These are phyloP conservation scores for Greenwoodochromis staneri DNA, from an alignment of 2,113 vertebrate species.

Conservation along the genomic window DNA sequence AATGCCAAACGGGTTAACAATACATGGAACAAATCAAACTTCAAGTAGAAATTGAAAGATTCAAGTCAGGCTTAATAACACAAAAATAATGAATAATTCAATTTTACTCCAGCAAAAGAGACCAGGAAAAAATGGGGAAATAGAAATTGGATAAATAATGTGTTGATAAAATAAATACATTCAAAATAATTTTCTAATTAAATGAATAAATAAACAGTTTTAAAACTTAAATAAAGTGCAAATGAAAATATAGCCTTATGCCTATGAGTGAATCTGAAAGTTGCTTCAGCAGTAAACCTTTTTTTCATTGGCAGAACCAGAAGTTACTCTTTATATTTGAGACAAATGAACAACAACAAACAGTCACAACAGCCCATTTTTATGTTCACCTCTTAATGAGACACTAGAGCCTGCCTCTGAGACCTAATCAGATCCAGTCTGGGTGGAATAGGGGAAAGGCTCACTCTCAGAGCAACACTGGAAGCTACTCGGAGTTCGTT, in stretches of 20 bases:
- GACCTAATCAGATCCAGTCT: neutral
- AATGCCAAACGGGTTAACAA: neutral
- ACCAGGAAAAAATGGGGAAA: neutral
- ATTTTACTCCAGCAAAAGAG: neutral
- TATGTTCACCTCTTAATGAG: neutral
- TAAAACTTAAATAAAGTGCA: neutral
- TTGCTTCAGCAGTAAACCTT: neutral
- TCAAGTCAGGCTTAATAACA: rapidly evolving
- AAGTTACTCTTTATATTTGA: neutral
- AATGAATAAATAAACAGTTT: neutral
- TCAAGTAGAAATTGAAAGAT: neutral
- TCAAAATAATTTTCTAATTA: neutral
- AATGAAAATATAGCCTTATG: rapidly evolving
- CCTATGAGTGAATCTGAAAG: neutral
- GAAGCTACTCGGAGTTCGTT: neutral
- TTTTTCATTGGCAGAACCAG: neutral
- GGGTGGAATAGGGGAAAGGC: neutral
- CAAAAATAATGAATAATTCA: neutral
- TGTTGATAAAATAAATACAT: neutral
- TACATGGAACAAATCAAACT: neutral
- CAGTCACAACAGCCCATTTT: neutral
- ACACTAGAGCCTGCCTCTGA: neutral
- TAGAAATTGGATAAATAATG: neutral
- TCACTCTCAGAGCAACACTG: neutral
- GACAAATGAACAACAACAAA: neutral